Base-by-base conservation (phyloP, 2,113 vertebrate genomes). In the Rhabdornis inornatus region DNA sequence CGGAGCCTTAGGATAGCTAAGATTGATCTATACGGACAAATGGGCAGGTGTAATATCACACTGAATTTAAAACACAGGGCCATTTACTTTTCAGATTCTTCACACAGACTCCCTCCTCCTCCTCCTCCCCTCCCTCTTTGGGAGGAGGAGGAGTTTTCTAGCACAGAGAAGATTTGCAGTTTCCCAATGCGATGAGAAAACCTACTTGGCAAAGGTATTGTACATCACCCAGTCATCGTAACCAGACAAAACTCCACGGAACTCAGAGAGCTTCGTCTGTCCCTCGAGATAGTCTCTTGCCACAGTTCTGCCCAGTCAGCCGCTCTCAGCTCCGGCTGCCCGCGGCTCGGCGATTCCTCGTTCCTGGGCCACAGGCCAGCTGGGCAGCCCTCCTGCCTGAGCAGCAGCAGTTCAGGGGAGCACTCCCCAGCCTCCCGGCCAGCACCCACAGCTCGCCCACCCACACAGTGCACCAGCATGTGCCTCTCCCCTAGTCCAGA, bases 401-500 rank as follows among this genome's bases (percentile, higher is more conserved):
- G 97, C 97, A 97, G 96, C 97, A 98, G 93, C 96, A 96, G 81
- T 96, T 91, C 96, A 35, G 95, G 95, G 86, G 87, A 83, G 82
- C 87, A 42, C 65, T 81, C 63, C 89, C 95, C 10, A 5, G 90
- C 90, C 89, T 78, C 59, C 50, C 8, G 3, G 94, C 92, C 56
- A 10, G 90, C 64, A 49, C 60, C 92, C n/a, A 9, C 78, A 6
- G 11, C 89, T 80, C 80, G 0, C 87, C 90, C 35, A 47, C 83
- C 92, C 86, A 5, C 9, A 13, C 69, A 68, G 86, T 42, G 76
- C 72, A 7, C 9, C 33, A 27, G 63, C 87, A 75, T n/a, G 21
- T 13, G 18, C 37, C 23, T 25, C 55, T 87, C 65, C 45, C 27
- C 75, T 98, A 99, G 98, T 99, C 99, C 87, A 99, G 98, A 69